These are phyloP conservation scores for Catamblyrhynchus diadema DNA, from an alignment of 2,797 vertebrate species.

Conservation along the genomic window DNA sequence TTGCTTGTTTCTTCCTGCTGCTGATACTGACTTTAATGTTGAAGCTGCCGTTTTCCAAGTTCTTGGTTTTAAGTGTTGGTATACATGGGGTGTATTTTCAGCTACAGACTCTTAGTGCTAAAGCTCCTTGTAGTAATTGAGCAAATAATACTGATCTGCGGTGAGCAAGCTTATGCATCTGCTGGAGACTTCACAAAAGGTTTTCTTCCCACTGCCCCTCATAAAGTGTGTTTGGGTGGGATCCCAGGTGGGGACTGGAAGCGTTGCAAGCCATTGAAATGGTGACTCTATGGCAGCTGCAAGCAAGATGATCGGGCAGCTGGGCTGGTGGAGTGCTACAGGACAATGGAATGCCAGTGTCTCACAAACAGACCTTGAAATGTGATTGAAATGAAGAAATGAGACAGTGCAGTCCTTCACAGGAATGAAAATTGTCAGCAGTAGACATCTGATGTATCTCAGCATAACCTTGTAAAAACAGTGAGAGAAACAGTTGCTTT, in stretches of 20 bases:
- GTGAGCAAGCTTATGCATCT: not conserved
- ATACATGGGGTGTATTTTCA: not conserved
- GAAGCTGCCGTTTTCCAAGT: not conserved
- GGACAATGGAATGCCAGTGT: not conserved
- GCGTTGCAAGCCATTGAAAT: not conserved
- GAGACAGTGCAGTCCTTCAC: not conserved
- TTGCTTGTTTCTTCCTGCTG: not conserved
- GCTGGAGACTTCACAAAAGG: not conserved
- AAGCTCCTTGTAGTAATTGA: not conserved
- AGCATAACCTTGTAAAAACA: not conserved
- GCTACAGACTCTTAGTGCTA: not conserved
- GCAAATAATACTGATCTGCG: not conserved
- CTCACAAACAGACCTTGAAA: not conserved
- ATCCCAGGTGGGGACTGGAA: not conserved
- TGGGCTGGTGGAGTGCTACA: not conserved
- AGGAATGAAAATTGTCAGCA: not conserved
- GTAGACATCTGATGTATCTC: not conserved
- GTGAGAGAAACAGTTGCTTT: conserved; percentile 5
- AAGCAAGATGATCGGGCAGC: not conserved
- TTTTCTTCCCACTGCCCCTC: not conserved
- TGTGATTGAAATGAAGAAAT: not conserved
- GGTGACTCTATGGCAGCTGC: fast-evolving
- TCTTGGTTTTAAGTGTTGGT: not conserved
- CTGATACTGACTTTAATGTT: not conserved
- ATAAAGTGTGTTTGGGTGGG: not conserved